Base-by-base conservation (phyloP, 2,888 invertebrate species). In the Oligia fasciuncula region DNA sequence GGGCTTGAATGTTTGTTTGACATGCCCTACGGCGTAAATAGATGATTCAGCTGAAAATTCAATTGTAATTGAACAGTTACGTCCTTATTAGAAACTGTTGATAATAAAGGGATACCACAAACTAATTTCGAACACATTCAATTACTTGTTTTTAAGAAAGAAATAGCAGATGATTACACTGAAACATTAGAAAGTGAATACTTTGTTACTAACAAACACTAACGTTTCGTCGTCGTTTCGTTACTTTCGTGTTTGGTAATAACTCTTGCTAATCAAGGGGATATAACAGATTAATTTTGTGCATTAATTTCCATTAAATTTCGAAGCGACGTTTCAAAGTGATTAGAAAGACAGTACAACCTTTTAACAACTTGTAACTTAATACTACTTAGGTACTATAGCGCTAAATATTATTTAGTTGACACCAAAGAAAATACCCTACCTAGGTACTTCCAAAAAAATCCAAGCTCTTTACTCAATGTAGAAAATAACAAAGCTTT, bases 401-500 rank as follows among this genome's bases (percentile, higher is more conserved):
- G 51, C 54, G 29, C 4, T 54, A 40, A 23, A 54, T 54, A 19
- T 35, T 43, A 17, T 62, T 8, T 40, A 11, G 17, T 62, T 57
- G 35, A 17, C 62, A 35, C 0, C 35, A 72, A 62, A 72, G 29
- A 57, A 68, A 84, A 62, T 14, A 29, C 51, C 29, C 19, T 29
- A 19, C 19, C 9, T 67, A 46, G 13, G 17, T 73, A 51, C 49
- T 54, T 84, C 68, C 29, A 68, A 19, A 57, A 78, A 35, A 63
- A 71, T 54, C 40, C 29, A 43, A 54, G n/a, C 11, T 68, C 29
- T 62, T 62, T 62, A 40, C 11, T 62, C 11, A 57, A 49, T 29
- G 19, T 62, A 79, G 6, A 66, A 79, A 84, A 84, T 49, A 72
- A 62, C 17, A 72, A 54, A 62, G 66, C 23, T 40, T 66, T 72